Evolutionary conservation across 1,140 invertebrate genomes (phyloP), one percentile per base, ranked within the genome.

Genomic region (Elymnias hypermnestra): DNA sequence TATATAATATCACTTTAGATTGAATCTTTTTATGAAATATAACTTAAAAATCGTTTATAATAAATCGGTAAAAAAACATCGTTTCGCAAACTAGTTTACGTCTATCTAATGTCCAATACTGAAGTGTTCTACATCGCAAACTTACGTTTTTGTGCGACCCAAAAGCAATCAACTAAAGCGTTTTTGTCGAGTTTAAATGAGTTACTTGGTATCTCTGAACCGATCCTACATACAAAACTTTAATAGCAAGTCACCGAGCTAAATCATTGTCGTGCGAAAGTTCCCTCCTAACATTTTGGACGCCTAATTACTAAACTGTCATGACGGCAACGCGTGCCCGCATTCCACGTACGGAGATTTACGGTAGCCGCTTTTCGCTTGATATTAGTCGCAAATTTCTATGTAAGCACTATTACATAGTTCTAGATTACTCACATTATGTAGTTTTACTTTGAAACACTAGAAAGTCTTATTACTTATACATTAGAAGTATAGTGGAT

Each of bases 291-390:
- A n/a, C 57, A 53, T 50, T 61, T 53, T 50, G 38, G 45, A 52
- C 38, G 53, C 46, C 53, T 60, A 60, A 60, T 60, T 60, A 57
- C 57, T 45, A 50, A 60, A 60, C 46, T 57, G 57, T 57, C 53
- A 46, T 53, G 53, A 31, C 45, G 53, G 40, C 42, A 36, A 36
- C 19, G 41, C 41, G 41, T 50, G 26, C 13, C 49, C 41, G 45
- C 49, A 60, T 60, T 60, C 57, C 53, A 26, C 28, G 23, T 26
- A 22, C 28, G 33, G 33, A 49, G 49, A 54, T 59, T 43, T 29
- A 29, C 12, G 8, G 3, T 25, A 39, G 39, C 39, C 23, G 10
- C 26, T 29, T 29, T n/a, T n/a, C n/a, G n/a, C n/a, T n/a, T n/a
- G n/a, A n/a, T n/a, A n/a, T n/a, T n/a, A n/a, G n/a, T n/a, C n/a